phyloP scores from a whole-genome alignment of 2,797 vertebrate species.

The Rachycentron canadum region DNA sequence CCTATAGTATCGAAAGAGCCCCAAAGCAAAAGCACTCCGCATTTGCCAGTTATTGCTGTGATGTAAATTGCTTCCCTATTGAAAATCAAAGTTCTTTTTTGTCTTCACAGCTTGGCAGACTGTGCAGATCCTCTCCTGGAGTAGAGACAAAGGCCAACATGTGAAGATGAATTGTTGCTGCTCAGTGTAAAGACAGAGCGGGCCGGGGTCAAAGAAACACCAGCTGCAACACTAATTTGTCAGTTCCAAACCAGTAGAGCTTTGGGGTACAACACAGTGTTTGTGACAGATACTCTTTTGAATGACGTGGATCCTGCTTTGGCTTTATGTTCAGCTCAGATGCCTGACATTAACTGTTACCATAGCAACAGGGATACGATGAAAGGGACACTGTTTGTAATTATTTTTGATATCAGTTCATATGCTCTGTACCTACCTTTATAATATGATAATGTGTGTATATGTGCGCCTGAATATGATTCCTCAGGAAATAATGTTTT shows the following conservation, averaged over 20 bases:
- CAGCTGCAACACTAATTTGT: slow-evolving; percentile 62
- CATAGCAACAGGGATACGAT: slow-evolving; percentile 49
- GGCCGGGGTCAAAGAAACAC: slow-evolving; percentile 59
- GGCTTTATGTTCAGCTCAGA: slow-evolving; percentile 28
- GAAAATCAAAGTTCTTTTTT: slow-evolving; percentile 50
- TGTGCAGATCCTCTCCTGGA: slow-evolving; percentile 46
- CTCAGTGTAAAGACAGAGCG: slow-evolving; percentile 51
- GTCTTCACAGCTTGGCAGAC: slow-evolving; percentile 43
- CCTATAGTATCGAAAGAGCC: slow-evolving; percentile 15
- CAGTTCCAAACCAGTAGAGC: slow-evolving; percentile 57
- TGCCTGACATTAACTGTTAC: slow-evolving; percentile 41
- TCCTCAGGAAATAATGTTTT: background rate
- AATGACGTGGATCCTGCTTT: slow-evolving; percentile 13
- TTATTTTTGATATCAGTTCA: slow-evolving; percentile 7
- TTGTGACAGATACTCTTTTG: slow-evolving; percentile 44
- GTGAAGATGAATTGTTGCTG: slow-evolving; percentile 69
- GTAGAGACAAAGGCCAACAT: slow-evolving; percentile 64
- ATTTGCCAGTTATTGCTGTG: slow-evolving; percentile 29
- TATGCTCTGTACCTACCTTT: background rate
- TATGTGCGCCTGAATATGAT: background rate
- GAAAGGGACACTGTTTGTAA: slow-evolving; percentile 1
- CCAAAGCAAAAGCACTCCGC: slow-evolving; percentile 3
- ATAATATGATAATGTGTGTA: background rate
- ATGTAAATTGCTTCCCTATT: slow-evolving; percentile 41
- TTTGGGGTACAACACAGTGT: slow-evolving; percentile 28